A percentile compares a stretch with the other conserved stretches of the same genome.
Conservation (phyloP, 2,888 invertebrate species). For the Ophion ellenae region DNA sequence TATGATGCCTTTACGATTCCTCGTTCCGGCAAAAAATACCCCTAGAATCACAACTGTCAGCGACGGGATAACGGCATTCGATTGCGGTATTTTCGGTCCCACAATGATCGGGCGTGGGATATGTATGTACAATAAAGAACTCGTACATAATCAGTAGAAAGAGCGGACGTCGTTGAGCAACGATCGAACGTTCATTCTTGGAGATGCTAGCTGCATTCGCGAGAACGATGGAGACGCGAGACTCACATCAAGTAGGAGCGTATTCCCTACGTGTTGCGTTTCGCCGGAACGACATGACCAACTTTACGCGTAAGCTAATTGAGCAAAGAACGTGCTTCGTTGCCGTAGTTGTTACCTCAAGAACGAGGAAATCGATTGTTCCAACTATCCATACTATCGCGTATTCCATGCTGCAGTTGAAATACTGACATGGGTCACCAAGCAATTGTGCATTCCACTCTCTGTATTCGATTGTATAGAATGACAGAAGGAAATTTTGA, state of each 20-base stretch:
- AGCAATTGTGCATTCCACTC: too few relatives aligned
- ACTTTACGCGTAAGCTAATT: slow-evolving; percentile 55
- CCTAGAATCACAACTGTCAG: background rate
- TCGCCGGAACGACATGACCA: slow-evolving; percentile 41
- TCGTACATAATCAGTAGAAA: slow-evolving; percentile 38
- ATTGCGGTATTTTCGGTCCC: background rate
- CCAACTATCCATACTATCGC: background rate
- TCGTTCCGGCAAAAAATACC: background rate
- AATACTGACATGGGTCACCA: too few relatives aligned
- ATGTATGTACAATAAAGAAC: slow-evolving; percentile 5
- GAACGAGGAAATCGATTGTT: slow-evolving; percentile 61
- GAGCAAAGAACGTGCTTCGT: slow-evolving; percentile 56
- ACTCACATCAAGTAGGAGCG: slow-evolving; percentile 4
- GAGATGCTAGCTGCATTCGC: slow-evolving; percentile 47
- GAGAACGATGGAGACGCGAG: slow-evolving; percentile 26
- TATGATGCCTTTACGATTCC: too few relatives aligned
- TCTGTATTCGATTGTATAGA: background rate
- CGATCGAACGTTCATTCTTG: slow-evolving; percentile 18
- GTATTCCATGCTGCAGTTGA: background rate
- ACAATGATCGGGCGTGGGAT: slow-evolving; percentile 6
- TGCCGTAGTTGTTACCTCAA: slow-evolving; percentile 14
- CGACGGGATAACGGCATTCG: background rate
- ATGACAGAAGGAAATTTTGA: background rate
- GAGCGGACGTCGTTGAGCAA: slow-evolving; percentile 31
- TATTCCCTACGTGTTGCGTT: slow-evolving; percentile 34